Conservation (phyloP, 2,113 vertebrate genomes). For the Alaudala cheleensis region DNA sequence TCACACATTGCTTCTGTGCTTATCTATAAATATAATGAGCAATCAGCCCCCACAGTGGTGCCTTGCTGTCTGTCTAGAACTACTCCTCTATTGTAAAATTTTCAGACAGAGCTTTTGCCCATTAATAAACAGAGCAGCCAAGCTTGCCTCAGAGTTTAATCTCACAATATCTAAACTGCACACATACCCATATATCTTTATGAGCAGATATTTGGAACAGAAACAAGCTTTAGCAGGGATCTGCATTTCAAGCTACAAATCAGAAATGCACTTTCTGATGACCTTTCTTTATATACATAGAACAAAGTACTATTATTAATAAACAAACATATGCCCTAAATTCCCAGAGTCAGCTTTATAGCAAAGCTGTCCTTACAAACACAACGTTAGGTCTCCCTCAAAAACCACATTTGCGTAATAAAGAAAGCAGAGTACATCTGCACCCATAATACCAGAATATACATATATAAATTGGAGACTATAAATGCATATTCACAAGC, state of each 20-base stretch:
- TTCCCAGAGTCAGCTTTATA: neutral
- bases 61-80: conserved; percentile 70
- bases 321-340: conserved; percentile 26
- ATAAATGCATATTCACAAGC: neutral
- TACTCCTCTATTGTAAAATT: conserved; percentile 47
- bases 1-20: conserved; percentile 20
- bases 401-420: neutral
- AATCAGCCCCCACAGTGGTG: conserved; percentile 59
- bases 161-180: conserved; percentile 35
- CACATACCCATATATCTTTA: conserved; percentile 55
- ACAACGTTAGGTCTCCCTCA: neutral
- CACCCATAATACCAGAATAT: neutral
- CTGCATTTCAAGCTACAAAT: conserved; percentile 45
- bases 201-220: conserved; percentile 36
- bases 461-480: neutral
- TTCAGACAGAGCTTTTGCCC: conserved; percentile 46
- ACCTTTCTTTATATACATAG: conserved; percentile 20
- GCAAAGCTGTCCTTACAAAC: neutral
- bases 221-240: conserved; percentile 42
- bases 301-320: conserved; percentile 29
- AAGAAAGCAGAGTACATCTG: neutral
- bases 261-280: conserved; percentile 40
- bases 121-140: conserved; percentile 58
- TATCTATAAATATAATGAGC: conserved; percentile 53
- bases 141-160: conserved; percentile 54